Evolutionary conservation across 2,113 vertebrate genomes (phyloP).

Genomic region (Arenaria interpres): DNA sequence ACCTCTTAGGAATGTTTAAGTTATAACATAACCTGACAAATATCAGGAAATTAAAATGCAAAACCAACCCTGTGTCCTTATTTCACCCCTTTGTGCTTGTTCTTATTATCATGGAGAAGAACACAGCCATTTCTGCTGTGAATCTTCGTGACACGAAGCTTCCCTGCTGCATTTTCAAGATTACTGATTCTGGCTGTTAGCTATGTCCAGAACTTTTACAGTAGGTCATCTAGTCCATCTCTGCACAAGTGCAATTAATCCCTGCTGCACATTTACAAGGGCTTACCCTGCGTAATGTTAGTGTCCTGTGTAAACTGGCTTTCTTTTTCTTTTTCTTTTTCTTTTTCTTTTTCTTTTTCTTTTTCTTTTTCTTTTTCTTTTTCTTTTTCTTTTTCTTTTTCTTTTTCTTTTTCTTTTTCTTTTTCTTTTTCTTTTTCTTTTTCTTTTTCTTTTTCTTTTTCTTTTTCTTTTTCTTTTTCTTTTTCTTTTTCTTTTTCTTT

Average conservation of each 20-base stretch:
- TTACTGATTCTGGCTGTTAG: conserved; percentile 22
- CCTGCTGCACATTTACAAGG: not conserved
- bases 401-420: not conserved
- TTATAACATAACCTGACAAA: conserved; percentile 5
- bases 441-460: not conserved
- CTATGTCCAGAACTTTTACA: not conserved
- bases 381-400: not conserved
- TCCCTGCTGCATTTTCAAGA: conserved; percentile 17
- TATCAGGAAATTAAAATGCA: conserved; percentile 3
- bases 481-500: not conserved
- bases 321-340: not conserved
- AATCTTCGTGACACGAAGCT: not conserved
- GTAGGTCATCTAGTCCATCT: not conserved
- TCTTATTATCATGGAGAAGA: conserved; percentile 6
- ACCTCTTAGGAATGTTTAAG: not conserved
- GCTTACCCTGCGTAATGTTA: not conserved
- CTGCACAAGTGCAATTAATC: not conserved
- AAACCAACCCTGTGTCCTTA: not conserved
- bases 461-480: not conserved
- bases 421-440: not conserved
- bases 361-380: not conserved
- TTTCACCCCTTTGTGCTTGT: not conserved
- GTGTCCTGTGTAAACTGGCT: not conserved
- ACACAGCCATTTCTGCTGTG: not conserved
- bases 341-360: not conserved